Base-by-base conservation (phyloP, 2,888 invertebrate species). In the Colletes collaris region DNA sequence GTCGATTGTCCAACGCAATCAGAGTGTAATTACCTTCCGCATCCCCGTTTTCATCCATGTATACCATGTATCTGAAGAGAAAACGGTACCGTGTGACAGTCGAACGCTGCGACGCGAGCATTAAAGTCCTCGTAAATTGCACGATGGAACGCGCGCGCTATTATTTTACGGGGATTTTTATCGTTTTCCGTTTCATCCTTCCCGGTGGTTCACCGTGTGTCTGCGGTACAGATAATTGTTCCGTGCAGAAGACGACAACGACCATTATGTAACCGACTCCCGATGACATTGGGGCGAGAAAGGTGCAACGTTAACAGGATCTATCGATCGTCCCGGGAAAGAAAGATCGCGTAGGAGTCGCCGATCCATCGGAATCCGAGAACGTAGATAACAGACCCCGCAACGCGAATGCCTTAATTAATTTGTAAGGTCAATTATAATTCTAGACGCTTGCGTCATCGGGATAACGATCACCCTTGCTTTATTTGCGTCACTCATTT, bases 1-100 rank as follows among this genome's bases (percentile, higher is more conserved):
- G 68, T 62, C 83, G 68, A 83, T 89, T 71, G 79, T 91, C 86
- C 84, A 92, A 19, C 62, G 92, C 96, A 86, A 98, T 95, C 81
- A 98, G 94, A 0, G 98, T 98, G 93, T 98, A 98, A 94, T 98
- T 98, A 11, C 98, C 98, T 90, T 97, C 97, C 0, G 98, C 97
- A 90, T 98, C 98, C 0, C 98, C 98, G 89, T 97, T 96, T 88
- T 97, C 96, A 92, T 98, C 98, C 95, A 98, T 97, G 90, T 97
- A 96, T n/a, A 97, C 96, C 94, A 97, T 96, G 92, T 98, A 98
- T 56, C 98, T 97, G 92, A n/a, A 87, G 64, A 79, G 72, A 66
- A 44, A 76, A 75, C 62, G 60, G 60, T 66, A 62, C 52, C 69
- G 59, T 56, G 68, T 63, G 71, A 70, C 50, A 55, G n/a, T 13